These are phyloP conservation scores for Rhysida immarginata DNA, from an alignment of 1,140 invertebrate genomes.

Conservation along the genomic window DNA sequence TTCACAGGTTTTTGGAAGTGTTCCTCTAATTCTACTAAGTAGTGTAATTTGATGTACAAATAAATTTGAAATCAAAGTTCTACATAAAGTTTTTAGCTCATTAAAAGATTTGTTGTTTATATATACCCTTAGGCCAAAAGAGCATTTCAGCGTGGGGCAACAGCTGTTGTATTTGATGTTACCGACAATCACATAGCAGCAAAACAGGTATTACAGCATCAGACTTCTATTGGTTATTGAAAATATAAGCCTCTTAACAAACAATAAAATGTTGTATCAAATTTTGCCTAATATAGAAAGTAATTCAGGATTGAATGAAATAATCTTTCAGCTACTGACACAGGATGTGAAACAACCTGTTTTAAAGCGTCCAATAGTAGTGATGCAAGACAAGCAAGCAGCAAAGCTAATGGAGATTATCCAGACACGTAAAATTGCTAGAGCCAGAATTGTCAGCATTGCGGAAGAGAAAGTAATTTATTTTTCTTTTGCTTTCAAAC, in stretches of 20 bases:
- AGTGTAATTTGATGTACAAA: too few relatives aligned
- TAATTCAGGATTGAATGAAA: too few relatives aligned
- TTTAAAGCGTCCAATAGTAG: constrained; percentile 18
- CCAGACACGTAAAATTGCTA: constrained; percentile 18
- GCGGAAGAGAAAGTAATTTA: constrained; percentile 1
- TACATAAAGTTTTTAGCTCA: too few relatives aligned
- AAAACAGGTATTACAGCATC: constrained; percentile 21
- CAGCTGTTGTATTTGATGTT: constrained; percentile 27
- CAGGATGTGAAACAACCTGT: constrained; percentile 9
- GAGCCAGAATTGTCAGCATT: constrained; percentile 17
- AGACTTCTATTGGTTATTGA: too few relatives aligned
- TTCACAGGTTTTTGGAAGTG: too few relatives aligned
- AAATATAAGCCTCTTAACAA: too few relatives aligned
- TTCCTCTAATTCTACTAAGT: too few relatives aligned
- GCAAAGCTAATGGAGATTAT: constrained; percentile 23
- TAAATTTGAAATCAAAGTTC: too few relatives aligned
- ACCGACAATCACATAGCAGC: constrained; percentile 22
- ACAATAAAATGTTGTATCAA: too few relatives aligned
- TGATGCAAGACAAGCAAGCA: constrained; percentile 20
- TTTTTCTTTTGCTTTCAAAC: too few relatives aligned
- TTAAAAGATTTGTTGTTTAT: too few relatives aligned
- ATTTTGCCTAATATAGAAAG: too few relatives aligned
- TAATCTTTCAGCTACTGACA: constrained; percentile 16
- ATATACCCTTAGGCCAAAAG: constrained; percentile 21
- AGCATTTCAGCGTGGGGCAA: constrained; percentile 24